phyloP scores from a whole-genome alignment of 2,113 vertebrate genomes.

The Lophius piscatorius region DNA sequence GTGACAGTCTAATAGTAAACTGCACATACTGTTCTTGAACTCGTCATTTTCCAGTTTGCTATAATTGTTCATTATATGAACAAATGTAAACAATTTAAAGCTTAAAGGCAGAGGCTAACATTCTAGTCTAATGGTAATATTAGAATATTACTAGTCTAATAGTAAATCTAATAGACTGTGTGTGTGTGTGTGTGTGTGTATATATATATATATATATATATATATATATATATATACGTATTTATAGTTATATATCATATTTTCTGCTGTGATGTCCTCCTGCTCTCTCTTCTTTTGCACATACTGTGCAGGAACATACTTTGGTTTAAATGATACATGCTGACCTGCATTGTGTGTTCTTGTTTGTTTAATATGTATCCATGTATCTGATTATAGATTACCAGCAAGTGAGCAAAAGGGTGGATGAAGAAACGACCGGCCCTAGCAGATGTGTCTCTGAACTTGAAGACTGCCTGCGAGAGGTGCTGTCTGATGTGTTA shows the following conservation, averaged over 20 bases:
- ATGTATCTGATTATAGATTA: slow-evolving; percentile 32
- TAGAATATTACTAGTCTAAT: too few species aligned
- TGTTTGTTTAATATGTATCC: not conserved
- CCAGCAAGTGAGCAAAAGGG: not conserved
- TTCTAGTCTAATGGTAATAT: too few species aligned
- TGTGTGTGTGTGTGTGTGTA: too few species aligned
- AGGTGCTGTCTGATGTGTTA: slow-evolving; percentile 87
- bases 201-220: too few species aligned
- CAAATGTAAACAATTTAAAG: not conserved
- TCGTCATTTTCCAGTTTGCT: slow-evolving; percentile 20
- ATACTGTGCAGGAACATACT: not conserved
- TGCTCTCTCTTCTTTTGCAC: not conserved
- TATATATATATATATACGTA: too few species aligned
- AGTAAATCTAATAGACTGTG: too few species aligned
- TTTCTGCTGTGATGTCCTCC: not conserved
- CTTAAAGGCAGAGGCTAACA: too few species aligned
- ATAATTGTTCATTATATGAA: not conserved
- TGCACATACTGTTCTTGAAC: slow-evolving; percentile 11
- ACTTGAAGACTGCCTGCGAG: slow-evolving; percentile 84
- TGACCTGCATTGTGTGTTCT: not conserved
- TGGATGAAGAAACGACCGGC: slow-evolving; percentile 9
- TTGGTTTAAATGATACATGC: not conserved
- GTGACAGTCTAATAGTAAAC: slow-evolving; percentile 6
- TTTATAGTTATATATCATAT: too few species aligned
- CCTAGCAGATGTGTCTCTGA: slow-evolving; percentile 74